These are phyloP conservation scores for Rhagoletis pomonella DNA, from an alignment of 1,140 invertebrate genomes.

Conservation along the genomic window DNA sequence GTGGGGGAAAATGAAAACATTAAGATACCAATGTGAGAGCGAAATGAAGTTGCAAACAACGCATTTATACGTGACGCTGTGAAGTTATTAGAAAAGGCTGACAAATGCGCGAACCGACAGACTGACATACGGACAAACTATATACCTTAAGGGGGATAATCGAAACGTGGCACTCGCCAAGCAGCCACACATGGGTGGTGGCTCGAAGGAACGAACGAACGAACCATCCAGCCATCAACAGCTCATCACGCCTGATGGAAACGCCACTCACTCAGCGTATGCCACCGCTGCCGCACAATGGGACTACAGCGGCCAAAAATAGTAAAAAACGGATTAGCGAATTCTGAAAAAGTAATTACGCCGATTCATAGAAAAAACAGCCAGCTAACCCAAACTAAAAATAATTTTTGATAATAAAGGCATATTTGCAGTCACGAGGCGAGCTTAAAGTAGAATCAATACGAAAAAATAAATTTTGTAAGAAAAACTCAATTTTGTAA, in stretches of 20 bases:
- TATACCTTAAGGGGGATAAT: too few species aligned
- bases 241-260: constrained; percentile 3
- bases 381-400: too few species aligned
- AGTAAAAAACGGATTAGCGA: too few species aligned
- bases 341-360: too few species aligned
- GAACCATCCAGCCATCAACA: background rate
- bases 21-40: constrained; percentile 68
- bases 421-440: too few species aligned
- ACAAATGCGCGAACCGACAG: background rate
- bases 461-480: too few species aligned
- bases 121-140: background rate
- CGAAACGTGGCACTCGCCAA: background rate
- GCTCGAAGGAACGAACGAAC: background rate
- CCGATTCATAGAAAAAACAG: too few species aligned
- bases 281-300: too few species aligned
- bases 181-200: background rate
- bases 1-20: background rate
- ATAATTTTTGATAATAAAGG: too few species aligned
- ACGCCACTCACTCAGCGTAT: background rate
- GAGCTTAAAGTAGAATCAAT: too few species aligned
- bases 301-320: too few species aligned
- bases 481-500: too few species aligned
- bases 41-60: constrained; percentile 73
- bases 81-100: constrained; percentile 71
- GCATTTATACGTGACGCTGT: constrained; percentile 73